Conservation (phyloP, 2,113 vertebrate species). For the Emydura subglobosa region DNA sequence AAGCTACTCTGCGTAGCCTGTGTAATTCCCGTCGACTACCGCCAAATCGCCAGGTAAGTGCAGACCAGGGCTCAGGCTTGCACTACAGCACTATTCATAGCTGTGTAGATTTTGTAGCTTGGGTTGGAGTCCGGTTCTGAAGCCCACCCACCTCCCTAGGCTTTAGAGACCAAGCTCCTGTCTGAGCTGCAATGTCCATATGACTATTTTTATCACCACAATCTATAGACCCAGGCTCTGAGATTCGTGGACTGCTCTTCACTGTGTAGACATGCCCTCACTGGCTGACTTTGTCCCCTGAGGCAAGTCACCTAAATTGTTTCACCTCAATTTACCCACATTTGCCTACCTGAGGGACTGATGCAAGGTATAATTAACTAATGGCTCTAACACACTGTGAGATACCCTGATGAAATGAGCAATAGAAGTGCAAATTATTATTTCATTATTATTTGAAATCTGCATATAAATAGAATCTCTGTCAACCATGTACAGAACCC, state of each 20-base stretch:
- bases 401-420: constrained; percentile 10
- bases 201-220: background rate
- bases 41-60: no score
- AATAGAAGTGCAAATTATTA: constrained; percentile 35
- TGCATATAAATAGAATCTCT: constrained; percentile 2
- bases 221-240: background rate
- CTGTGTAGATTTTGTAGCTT: background rate
- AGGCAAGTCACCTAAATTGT: background rate
- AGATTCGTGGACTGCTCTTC: background rate
- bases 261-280: background rate
- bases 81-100: background rate
- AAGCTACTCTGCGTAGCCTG: no score
- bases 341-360: constrained; percentile 18
- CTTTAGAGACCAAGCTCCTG: background rate
- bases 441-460: constrained; percentile 49
- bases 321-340: background rate
- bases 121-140: background rate
- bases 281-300: constrained; percentile 3
- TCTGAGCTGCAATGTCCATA: background rate
- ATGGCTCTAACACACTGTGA: constrained; percentile 31
- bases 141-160: background rate
- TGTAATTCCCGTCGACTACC: no score
- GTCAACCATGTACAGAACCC: constrained; percentile 37
- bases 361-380: constrained; percentile 44
- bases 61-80: background rate